Conservation (phyloP, 1,140 invertebrate genomes). For the Nasonia giraulti region DNA sequence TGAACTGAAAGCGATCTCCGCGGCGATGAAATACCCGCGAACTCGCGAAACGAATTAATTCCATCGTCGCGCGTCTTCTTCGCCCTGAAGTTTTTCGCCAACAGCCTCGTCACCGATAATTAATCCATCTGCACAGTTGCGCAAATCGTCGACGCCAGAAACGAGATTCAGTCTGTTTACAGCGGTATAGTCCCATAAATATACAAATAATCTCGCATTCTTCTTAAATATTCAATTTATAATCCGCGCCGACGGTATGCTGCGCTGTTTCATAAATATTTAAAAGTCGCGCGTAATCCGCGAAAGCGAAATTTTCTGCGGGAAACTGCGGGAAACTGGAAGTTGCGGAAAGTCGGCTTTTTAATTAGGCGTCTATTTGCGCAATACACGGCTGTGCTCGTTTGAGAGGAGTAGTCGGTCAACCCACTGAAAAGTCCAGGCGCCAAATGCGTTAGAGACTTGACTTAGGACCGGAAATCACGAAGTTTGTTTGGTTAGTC, state of each 20-base stretch:
- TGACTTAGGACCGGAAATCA: background rate
- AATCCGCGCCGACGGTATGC: constrained; percentile 18
- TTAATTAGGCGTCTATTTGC: constrained; percentile 59
- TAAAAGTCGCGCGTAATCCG: constrained; percentile 19
- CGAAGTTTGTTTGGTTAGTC: background rate
- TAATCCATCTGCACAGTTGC: constrained; percentile 23
- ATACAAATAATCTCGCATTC: constrained; percentile 43
- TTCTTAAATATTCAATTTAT: constrained; percentile 51
- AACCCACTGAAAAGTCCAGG: background rate
- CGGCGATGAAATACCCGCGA: constrained; percentile 6
- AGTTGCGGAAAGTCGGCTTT: constrained; percentile 52
- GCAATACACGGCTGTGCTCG: constrained; percentile 41
- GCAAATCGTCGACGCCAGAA: background rate
- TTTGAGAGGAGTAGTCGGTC: constrained; percentile 9
- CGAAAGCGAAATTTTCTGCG: background rate
- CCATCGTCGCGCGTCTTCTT: background rate
- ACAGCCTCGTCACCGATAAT: constrained; percentile 11
- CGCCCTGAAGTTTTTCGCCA: constrained; percentile 7
- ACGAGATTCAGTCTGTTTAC: constrained; percentile 8
- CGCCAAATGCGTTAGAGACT: background rate
- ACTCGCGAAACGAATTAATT: constrained; percentile 42
- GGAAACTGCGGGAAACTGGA: background rate
- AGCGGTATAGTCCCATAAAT: constrained; percentile 22
- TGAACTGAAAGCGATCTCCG: background rate
- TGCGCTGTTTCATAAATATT: constrained; percentile 48